phyloP scores from a whole-genome alignment of 2,797 vertebrate species.

The Arctocebus calabarensis region DNA sequence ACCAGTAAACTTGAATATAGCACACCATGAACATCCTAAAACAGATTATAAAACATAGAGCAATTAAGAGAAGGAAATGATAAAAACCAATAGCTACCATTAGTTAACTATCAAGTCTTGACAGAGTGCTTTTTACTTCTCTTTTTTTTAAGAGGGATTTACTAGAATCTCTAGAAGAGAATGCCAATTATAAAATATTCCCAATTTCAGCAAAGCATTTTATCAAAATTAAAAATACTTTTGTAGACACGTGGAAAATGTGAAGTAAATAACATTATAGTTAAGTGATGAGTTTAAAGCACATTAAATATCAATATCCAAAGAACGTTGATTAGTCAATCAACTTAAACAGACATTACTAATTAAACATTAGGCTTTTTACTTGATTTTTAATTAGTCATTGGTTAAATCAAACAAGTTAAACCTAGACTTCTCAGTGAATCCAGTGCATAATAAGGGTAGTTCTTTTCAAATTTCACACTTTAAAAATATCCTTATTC shows the following conservation, averaged over 20 bases:
- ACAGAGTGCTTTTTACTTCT: not conserved
- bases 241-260: not conserved
- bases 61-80: slow-evolving; percentile 30
- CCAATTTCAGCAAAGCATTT: not conserved
- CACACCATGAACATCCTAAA: slow-evolving; percentile 23
- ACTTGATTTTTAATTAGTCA: not conserved
- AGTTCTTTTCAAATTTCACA: slow-evolving; percentile 12
- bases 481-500: not conserved
- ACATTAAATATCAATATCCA: not conserved
- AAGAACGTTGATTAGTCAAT: not conserved
- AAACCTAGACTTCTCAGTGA: not conserved
- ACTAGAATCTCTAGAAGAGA: not conserved
- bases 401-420: slow-evolving; percentile 14
- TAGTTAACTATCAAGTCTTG: not conserved
- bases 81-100: slow-evolving; percentile 27
- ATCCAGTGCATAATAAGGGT: not conserved
- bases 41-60: not conserved
- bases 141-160: slow-evolving; percentile 19
- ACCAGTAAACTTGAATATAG: not conserved
- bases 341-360: not conserved
- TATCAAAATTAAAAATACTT: slow-evolving; percentile 6
- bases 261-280: not conserved
- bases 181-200: not conserved
- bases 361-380: not conserved
- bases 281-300: not conserved